phyloP scores from a whole-genome alignment of 2,113 vertebrate species.

The Nesoenas mayeri region DNA sequence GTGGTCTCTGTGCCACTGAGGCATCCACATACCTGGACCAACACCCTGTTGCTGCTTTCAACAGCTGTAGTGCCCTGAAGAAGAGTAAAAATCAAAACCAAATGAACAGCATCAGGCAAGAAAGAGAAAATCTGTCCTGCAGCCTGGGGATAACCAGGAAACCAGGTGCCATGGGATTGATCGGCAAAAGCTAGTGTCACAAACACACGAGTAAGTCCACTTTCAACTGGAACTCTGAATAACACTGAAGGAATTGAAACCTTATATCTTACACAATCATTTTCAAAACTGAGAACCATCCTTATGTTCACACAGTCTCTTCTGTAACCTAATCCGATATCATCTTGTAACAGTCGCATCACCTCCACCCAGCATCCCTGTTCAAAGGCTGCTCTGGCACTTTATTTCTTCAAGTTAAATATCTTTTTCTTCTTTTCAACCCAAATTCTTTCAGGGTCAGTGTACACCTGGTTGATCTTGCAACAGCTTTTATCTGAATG shows the following conservation, averaged over 20 bases:
- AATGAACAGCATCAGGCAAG: rapidly evolving
- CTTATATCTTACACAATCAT: neutral
- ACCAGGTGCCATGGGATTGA: rapidly evolving
- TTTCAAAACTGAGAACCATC: neutral
- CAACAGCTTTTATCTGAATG: neutral
- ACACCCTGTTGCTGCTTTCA: neutral
- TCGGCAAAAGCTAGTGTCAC: neutral
- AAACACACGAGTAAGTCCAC: neutral
- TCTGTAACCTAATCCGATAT: rapidly evolving
- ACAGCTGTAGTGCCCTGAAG: neutral
- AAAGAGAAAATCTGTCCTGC: neutral
- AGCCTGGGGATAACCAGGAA: neutral
- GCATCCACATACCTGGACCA: neutral
- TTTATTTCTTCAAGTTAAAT: neutral
- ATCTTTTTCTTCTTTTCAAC: neutral
- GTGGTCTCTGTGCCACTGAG: neutral
- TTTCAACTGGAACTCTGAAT: neutral
- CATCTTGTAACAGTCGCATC: neutral
- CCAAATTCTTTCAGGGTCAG: neutral
- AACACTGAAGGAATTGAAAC: neutral
- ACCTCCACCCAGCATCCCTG: neutral
- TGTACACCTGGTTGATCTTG: neutral
- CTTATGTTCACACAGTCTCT: neutral
- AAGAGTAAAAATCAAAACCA: neutral
- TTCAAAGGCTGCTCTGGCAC: neutral